Evolutionary conservation across 2,113 vertebrate genomes (phyloP).

Genomic region (Strigops habroptila): DNA sequence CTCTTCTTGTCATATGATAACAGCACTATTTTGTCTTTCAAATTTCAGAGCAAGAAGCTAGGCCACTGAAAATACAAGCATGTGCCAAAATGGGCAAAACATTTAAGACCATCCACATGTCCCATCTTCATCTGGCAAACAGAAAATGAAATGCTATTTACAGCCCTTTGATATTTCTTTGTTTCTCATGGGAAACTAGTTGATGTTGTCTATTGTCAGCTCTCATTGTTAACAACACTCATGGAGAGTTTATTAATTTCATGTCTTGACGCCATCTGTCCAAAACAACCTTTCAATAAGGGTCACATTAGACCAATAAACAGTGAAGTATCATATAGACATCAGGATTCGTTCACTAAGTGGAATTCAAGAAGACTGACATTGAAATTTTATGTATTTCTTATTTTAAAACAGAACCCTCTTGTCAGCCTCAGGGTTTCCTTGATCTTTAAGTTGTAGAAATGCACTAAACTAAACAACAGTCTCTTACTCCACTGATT

Average conservation of each 20-base stretch:
- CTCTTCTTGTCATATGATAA: background rate
- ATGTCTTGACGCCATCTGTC: background rate
- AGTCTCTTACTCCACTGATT: background rate
- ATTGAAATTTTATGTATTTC: background rate
- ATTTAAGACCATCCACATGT: background rate
- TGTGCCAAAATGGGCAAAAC: background rate
- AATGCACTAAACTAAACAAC: background rate
- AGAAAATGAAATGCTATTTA: constrained; percentile 24
- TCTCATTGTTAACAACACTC: constrained; percentile 24
- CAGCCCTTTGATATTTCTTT: constrained; percentile 25
- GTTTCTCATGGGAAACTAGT: constrained; percentile 59
- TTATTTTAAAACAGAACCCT: background rate
- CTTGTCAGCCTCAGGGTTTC: background rate
- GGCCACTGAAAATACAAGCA: background rate
- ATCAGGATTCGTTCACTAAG: background rate
- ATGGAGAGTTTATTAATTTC: constrained; percentile 3
- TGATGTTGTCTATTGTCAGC: background rate
- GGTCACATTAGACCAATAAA: background rate
- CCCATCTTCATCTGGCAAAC: constrained; percentile 36
- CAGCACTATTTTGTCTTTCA: background rate
- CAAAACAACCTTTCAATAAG: background rate
- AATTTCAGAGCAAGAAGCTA: background rate
- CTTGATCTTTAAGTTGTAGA: background rate
- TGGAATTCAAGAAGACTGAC: background rate
- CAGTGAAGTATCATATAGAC: background rate